A percentile compares a stretch with the other conserved stretches of the same genome.
These are phyloP conservation scores for Conus betulinus DNA, from an alignment of 1,140 invertebrate genomes.

Conservation along the genomic window DNA sequence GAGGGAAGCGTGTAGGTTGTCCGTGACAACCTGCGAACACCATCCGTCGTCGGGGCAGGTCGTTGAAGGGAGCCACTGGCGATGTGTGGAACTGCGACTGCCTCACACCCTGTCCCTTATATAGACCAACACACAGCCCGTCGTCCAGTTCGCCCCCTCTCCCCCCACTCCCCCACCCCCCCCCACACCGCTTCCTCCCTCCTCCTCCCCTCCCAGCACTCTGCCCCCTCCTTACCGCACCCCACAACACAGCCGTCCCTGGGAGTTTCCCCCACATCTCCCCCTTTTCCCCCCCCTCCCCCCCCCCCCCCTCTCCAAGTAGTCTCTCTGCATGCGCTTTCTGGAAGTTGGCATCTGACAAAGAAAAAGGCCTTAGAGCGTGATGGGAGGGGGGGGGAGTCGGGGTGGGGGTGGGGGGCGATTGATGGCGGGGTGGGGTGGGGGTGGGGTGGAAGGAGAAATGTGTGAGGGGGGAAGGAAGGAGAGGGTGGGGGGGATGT, in stretches of 20 bases:
- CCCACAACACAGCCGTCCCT: neutral
- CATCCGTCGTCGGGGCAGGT: too few relatives aligned
- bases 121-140: too few relatives aligned
- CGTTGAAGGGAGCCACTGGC: too few relatives aligned
- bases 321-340: neutral
- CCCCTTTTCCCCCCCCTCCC: neutral
- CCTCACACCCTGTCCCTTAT: too few relatives aligned
- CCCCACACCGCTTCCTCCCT: too few relatives aligned
- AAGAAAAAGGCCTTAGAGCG: too few relatives aligned
- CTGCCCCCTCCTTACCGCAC: neutral
- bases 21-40: too few relatives aligned
- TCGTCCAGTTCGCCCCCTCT: neutral
- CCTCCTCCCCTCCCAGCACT: too few relatives aligned
- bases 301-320: neutral
- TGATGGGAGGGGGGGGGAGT: too few relatives aligned
- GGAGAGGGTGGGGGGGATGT: neutral
- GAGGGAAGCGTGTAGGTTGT: too few relatives aligned
- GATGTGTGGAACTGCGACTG: too few relatives aligned
- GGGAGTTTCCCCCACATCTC: neutral
- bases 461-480: neutral
- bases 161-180: neutral
- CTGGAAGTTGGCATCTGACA: neutral
- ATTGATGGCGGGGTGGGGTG: slow-evolving; percentile 4
- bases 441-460: neutral
- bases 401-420: neutral